Evolutionary conservation across 1,140 invertebrate species (phyloP).

Genomic region (Cephus cinctus): DNA sequence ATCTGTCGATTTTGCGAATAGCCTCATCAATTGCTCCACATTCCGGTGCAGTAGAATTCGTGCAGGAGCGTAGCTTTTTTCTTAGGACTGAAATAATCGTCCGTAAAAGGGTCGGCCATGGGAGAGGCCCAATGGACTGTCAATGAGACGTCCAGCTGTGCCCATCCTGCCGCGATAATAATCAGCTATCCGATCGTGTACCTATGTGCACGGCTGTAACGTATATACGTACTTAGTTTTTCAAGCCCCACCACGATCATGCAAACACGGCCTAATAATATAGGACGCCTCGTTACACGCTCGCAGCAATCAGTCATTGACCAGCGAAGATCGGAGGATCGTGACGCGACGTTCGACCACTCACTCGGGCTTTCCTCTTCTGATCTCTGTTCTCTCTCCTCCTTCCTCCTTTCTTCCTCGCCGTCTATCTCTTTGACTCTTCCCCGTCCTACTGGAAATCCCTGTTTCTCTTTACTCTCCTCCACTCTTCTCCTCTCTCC

Average conservation of each 20-base stretch:
- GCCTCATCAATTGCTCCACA: conserved; percentile 18
- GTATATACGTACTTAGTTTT: conserved; percentile 25
- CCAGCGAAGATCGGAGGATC: neutral
- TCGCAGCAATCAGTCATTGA: conserved; percentile 14
- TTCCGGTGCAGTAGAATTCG: conserved; percentile 11
- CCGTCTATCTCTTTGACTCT: too few species aligned
- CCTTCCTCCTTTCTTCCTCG: conserved; percentile 5
- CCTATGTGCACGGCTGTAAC: conserved; percentile 3
- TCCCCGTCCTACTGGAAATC: too few species aligned
- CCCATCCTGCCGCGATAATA: conserved; percentile 42
- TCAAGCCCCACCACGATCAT: conserved; percentile 32
- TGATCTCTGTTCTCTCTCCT: conserved; percentile 15
- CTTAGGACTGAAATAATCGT: too few species aligned
- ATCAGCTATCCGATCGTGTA: neutral
- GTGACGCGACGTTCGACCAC: neutral
- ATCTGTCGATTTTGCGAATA: conserved; percentile 20
- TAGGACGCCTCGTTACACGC: conserved; percentile 11
- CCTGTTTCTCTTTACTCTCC: too few species aligned
- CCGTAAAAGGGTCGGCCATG: too few species aligned
- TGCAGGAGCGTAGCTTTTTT: neutral
- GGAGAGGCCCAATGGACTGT: conserved; percentile 8
- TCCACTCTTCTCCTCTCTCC: neutral
- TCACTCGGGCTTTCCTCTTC: conserved; percentile 29
- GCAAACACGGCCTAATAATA: neutral
- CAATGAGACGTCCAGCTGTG: conserved; percentile 43